Base-by-base conservation (phyloP, 30 jellyfish, hydroid and myxozoan species). In the Turritopsis dohrnii region DNA sequence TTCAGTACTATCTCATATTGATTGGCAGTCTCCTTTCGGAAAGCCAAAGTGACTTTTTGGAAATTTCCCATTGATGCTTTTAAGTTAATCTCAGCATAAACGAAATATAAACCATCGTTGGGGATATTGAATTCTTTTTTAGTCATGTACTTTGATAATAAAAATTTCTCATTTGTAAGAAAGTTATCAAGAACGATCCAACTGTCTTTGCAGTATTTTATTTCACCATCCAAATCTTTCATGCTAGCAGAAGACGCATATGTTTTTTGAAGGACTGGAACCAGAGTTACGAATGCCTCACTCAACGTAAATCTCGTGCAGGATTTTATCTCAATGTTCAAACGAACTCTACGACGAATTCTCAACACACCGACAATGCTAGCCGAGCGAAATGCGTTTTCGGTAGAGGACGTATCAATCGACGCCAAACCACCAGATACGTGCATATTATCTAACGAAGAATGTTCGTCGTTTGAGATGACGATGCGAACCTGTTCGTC, bases 141-240 rank as follows among this genome's bases (percentile, higher is more conserved):
- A 7, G 77, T 69, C 77, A 69, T 23, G 30, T 69, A 69, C 77
- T 69, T 69, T 16, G 31, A n/a, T n/a, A 69, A 69, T n/a, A n/a
- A 69, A 23, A 69, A n/a, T 27, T 69, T 19, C 30, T 69, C 19
- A 19, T 69, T 19, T 23, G 22, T 23, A n/a, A 69, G 9, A 19
- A 69, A 69, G 19, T 69, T 69, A 8, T 69, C 30, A n/a, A 69
- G 77, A n/a, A n/a, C 31, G 77, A 69, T 69, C 77, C 77, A 69
- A 23, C 30, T 69, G 9, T 69, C 31, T 9, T 27, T 23, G 77
- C 77, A 69, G 19, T 69, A n/a, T 17, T n/a, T 69, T 1, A 69
- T 21, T 1, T 69, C 17, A 0, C 77, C 77, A 69, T 69, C 77
- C 77, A n/a, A 19, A 69, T 69, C 30, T 16, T 27, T 69, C 9